Evolutionary conservation across 2,888 invertebrate genomes (phyloP).

Genomic region (Muscina levida): DNA sequence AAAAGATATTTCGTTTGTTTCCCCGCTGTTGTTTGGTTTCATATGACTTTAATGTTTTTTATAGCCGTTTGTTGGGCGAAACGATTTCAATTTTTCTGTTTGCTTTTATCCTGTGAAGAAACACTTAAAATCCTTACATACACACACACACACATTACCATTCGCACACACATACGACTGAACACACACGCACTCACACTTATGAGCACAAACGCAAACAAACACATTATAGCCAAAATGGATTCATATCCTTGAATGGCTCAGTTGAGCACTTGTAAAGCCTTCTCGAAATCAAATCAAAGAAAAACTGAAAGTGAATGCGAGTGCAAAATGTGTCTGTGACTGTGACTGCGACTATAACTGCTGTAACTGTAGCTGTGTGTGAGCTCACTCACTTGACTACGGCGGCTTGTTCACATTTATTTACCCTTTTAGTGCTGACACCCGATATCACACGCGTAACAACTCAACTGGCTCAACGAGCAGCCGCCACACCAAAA

Average conservation of each 20-base stretch:
- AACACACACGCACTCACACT: slow-evolving; percentile 15
- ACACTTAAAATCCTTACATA: slow-evolving; percentile 60
- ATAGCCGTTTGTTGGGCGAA: slow-evolving; percentile 9
- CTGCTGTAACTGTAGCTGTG: too few species aligned
- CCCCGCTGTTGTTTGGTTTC: not conserved
- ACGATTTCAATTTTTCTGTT: slow-evolving; percentile 7
- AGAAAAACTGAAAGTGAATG: not conserved
- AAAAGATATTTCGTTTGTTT: too few species aligned
- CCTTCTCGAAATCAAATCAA: slow-evolving; percentile 24
- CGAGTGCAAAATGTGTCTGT: slow-evolving; percentile 21
- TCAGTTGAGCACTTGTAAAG: not conserved
- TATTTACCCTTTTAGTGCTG: too few species aligned
- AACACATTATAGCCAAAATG: not conserved
- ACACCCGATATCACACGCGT: too few species aligned
- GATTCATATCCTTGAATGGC: slow-evolving; percentile 1
- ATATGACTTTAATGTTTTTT: slow-evolving; percentile 31
- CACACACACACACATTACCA: slow-evolving; percentile 50
- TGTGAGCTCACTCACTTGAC: slow-evolving; percentile 23
- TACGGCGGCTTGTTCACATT: not conserved
- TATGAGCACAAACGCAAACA: not conserved
- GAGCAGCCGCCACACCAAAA: slow-evolving; percentile 43
- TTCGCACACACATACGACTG: slow-evolving; percentile 12
- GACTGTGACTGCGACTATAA: too few species aligned
- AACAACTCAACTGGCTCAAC: slow-evolving; percentile 5
- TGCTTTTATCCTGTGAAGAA: slow-evolving; percentile 12